phyloP scores from a whole-genome alignment of 2,888 invertebrate genomes.

The Drosophila nigricruria region DNA sequence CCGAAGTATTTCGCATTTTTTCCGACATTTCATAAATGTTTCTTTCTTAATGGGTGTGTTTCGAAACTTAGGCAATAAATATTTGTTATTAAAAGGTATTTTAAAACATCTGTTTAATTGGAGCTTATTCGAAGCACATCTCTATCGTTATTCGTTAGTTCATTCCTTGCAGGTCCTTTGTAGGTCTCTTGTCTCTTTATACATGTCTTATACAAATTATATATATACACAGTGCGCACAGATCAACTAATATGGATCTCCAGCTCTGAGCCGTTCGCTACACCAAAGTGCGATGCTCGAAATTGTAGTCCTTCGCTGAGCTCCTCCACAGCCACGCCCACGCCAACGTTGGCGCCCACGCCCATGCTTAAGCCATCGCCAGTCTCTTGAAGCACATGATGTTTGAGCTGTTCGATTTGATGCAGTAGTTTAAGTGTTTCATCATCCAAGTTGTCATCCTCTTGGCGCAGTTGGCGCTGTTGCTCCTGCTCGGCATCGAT shows the following conservation, averaged over 20 bases:
- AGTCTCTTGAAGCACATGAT: slow-evolving; percentile 89
- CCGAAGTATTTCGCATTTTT: neutral
- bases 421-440: slow-evolving; percentile 89
- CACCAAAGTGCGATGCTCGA: slow-evolving; percentile 58
- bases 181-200: slow-evolving; percentile 42
- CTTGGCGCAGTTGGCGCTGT: slow-evolving; percentile 82
- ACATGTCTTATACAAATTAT: slow-evolving; percentile 25
- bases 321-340: slow-evolving; percentile 59
- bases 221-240: slow-evolving; percentile 29
- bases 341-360: slow-evolving; percentile 4
- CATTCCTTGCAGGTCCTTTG: slow-evolving; percentile 37
- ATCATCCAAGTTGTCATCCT: slow-evolving; percentile 87
- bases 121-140: neutral
- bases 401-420: slow-evolving; percentile 89
- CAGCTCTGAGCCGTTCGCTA: slow-evolving; percentile 44
- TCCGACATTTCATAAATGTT: neutral
- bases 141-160: slow-evolving; percentile 1
- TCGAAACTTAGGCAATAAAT: slow-evolving; percentile 9
- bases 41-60: neutral
- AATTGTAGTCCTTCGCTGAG: slow-evolving; percentile 57
- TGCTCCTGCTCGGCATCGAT: slow-evolving; percentile 86
- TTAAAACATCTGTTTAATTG: neutral
- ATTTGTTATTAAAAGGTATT: neutral
- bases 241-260: slow-evolving; percentile 68
- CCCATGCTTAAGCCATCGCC: slow-evolving; percentile 85